Evolutionary conservation across 1,140 invertebrate species (phyloP), one percentile per base, ranked within the genome.

Genomic region (Varroa destructor): DNA sequence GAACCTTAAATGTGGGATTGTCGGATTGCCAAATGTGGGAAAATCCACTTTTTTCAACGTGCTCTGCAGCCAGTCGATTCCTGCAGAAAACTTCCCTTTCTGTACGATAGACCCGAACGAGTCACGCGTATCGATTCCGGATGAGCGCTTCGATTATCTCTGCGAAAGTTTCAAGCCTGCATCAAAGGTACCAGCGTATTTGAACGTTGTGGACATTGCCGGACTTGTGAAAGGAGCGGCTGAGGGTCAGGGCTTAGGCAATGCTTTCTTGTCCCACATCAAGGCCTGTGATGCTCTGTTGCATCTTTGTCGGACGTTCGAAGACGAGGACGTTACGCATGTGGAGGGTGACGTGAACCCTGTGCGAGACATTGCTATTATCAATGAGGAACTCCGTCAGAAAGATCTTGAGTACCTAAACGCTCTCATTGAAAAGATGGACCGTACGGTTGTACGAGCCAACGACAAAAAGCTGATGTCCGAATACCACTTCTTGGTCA

Each of bases 51-150:
- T 99, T 82, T 99, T 99, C 84, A 99, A 99, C 82, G 93, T 99
- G 0, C 80, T 99, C 51, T 98, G 94, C 25, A 93, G 97, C 80
- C 96, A 91, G 79, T 87, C 91, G 77, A 95, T 91, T 8, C 86
- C 92, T 72, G 93, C 96, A 71, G 91, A 98, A 82, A 98, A 99
- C 79, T 97, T 98, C 81, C 96, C 97, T 4, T 99, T 99, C 83
- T 99, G 97, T 84, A 99, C 97, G 78, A 99, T 99, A 78, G 94
- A 99, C 84, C 97, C 97, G 40, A 99, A 99, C 92, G 96, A 99
- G 87, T 87, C 90, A 89, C 86, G 95, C 76, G 96, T 99, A 75
- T 91, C 95, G n/a, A 94, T 99, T 5, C 93, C 94, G 6, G 96
- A 99, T 82, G 84, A 86, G 51, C 85, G 97, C 74, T 99, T 87